Evolutionary conservation across 2,797 vertebrate genomes (phyloP).

Genomic region (Lepidocolaptes lacrymiger): DNA sequence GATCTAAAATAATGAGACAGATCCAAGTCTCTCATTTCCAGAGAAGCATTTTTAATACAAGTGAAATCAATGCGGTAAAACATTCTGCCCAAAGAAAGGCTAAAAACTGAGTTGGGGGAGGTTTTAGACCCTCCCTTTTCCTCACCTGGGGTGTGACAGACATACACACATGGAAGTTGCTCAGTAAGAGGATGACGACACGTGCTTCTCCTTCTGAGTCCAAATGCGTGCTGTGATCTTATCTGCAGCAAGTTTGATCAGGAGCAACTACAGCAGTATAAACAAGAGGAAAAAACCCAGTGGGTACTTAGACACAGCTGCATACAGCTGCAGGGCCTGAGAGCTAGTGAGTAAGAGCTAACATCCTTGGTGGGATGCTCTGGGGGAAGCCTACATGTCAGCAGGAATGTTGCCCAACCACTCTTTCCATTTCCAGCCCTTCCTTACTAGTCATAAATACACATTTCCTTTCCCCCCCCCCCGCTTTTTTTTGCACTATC

Average conservation of each 20-base stretch:
- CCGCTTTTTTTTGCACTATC: background rate
- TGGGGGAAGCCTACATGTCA: background rate
- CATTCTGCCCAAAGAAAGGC: background rate
- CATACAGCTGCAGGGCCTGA: background rate
- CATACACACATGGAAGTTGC: background rate
- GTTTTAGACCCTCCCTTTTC: background rate
- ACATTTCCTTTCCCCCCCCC: background rate
- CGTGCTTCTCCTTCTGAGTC: background rate
- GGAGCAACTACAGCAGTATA: background rate
- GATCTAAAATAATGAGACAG: slow-evolving; percentile 37
- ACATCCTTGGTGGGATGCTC: background rate
- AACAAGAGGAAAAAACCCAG: background rate
- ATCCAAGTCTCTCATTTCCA: slow-evolving; percentile 7
- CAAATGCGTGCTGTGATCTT: slow-evolving; percentile 4
- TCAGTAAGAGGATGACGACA: background rate
- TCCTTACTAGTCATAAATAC: background rate
- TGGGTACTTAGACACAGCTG: background rate
- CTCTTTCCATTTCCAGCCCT: background rate
- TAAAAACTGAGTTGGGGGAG: background rate
- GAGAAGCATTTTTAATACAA: background rate
- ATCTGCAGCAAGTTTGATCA: slow-evolving; percentile 23
- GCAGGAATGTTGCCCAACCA: background rate
- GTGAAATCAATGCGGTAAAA: background rate
- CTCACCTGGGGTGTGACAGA: background rate
- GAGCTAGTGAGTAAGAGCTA: background rate